Evolutionary conservation across 1,140 invertebrate genomes (phyloP), one percentile per base, ranked within the genome.

Genomic region (Monomorium pharaonis): DNA sequence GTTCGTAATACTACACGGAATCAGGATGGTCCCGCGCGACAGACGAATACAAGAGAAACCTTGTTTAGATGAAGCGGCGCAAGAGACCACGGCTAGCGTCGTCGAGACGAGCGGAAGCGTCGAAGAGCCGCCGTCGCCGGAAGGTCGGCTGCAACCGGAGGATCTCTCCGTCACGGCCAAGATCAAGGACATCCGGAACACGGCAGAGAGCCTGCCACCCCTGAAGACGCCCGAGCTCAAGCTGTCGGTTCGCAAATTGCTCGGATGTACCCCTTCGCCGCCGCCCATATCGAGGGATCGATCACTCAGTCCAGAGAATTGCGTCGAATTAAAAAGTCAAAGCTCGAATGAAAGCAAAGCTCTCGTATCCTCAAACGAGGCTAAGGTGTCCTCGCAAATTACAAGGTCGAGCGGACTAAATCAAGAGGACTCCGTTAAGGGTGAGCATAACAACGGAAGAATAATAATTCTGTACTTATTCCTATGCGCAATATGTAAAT

Each of bases 181-280:
- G 74, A 84, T 81, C 54, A 91, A 92, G 87, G 90, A 92, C 65
- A 72, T 60, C 18, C 37, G 21, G 0, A 76, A 85, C 49, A 67
- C 74, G 9, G 51, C n/a, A 30, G 89, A 91, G 21, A 88, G 30
- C 10, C 51, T 86, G 0, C 70, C 86, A 27, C 86, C 86, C 54
- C 69, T 86, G 33, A 95, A 91, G 78, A 93, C 91, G 18, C 94
- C 92, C 16, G 94, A 93, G 87, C 83, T 93, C n/a, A 94, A 92
- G 76, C 90, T 92, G n/a, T 95, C 92, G 27, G 94, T 94, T 24
- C 87, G 93, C 44, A 94, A 94, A 81, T 63, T 94, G 16, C 78
- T 94, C 0, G 93, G 92, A 7, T 94, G 93, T 84, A 94, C 92
- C 70, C 94, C 93, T 0, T 92, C 93, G 47, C 92, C 93, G 21